A percentile compares a stretch with the other conserved stretches of the same genome.
Conservation (phyloP, 2,113 vertebrate genomes). For the Orientallactaga bullata region DNA sequence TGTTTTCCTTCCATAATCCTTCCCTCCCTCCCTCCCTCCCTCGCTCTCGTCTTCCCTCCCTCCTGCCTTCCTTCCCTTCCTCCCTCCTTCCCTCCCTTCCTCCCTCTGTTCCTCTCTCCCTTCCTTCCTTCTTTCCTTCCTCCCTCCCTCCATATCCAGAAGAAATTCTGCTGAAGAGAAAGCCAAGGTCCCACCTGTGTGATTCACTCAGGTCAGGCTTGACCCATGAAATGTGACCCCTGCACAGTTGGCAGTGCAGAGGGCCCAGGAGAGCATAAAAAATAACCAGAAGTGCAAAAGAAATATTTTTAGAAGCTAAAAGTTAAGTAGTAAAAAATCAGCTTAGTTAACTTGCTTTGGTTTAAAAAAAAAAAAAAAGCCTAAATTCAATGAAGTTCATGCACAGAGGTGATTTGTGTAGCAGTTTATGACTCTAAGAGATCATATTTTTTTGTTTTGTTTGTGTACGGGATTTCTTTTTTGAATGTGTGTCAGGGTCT, state of each 20-base stretch:
- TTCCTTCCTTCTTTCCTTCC: too few relatives aligned
- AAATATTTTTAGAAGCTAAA: not conserved
- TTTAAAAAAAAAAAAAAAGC: not conserved
- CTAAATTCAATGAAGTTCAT: slow-evolving; percentile 37
- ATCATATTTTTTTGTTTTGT: too few relatives aligned
- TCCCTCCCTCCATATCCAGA: not conserved
- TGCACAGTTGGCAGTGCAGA: not conserved
- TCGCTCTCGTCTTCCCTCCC: too few relatives aligned
- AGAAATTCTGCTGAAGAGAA: not conserved
- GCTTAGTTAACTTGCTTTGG: not conserved
- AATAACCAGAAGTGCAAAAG: not conserved
- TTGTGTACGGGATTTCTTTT: too few relatives aligned
- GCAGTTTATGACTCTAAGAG: not conserved
- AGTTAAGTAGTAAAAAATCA: not conserved
- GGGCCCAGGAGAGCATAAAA: not conserved
- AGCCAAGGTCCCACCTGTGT: not conserved
- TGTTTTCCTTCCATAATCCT: too few relatives aligned
- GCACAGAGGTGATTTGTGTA: not conserved
- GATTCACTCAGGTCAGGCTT: not conserved
- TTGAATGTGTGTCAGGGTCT: too few relatives aligned
- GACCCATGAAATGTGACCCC: too few relatives aligned
- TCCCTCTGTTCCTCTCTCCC: too few relatives aligned
- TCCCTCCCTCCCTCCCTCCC: too few relatives aligned
- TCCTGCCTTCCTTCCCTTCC: too few relatives aligned
- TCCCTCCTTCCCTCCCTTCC: too few relatives aligned